Evolutionary conservation across 2,888 invertebrate genomes (phyloP).

Genomic region (Harpagoxenus sublaevis): DNA sequence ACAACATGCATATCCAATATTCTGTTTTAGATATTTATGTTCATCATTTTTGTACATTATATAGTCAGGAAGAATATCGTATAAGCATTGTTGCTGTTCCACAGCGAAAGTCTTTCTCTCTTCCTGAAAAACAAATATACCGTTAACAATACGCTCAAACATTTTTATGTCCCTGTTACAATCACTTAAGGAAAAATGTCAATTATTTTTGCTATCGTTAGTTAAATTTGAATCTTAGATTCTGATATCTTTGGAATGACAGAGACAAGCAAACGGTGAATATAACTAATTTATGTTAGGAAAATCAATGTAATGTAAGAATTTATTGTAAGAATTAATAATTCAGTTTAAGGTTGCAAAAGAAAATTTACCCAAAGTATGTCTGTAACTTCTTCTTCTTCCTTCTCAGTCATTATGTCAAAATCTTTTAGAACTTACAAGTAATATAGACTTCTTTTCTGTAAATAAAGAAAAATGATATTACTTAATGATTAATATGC

Average conservation of each 20-base stretch:
- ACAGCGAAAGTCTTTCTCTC: conserved; percentile 49
- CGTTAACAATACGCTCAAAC: background rate
- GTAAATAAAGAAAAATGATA: conserved; percentile 1
- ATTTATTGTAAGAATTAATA: background rate
- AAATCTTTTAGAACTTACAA: background rate
- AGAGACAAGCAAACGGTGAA: background rate
- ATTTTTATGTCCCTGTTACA: background rate
- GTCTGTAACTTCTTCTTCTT: background rate
- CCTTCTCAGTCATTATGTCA: conserved; percentile 1
- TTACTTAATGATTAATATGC: background rate
- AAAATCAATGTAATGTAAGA: background rate
- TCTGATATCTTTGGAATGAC: background rate
- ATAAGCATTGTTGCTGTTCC: conserved; percentile 76
- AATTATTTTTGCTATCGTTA: background rate
- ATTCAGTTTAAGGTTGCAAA: background rate
- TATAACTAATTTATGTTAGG: background rate
- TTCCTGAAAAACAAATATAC: conserved; percentile 54
- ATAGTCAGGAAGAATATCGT: conserved; percentile 79
- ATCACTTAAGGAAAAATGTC: background rate
- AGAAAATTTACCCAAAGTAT: conserved; percentile 3
- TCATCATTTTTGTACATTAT: conserved; percentile 70
- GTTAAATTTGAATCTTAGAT: background rate
- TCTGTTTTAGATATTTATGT: conserved; percentile 73
- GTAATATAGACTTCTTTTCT: background rate
- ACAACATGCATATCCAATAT: conserved; percentile 78